Evolutionary conservation across 2,888 invertebrate genomes (phyloP).

Genomic region (Gastrophysa polygoni): DNA sequence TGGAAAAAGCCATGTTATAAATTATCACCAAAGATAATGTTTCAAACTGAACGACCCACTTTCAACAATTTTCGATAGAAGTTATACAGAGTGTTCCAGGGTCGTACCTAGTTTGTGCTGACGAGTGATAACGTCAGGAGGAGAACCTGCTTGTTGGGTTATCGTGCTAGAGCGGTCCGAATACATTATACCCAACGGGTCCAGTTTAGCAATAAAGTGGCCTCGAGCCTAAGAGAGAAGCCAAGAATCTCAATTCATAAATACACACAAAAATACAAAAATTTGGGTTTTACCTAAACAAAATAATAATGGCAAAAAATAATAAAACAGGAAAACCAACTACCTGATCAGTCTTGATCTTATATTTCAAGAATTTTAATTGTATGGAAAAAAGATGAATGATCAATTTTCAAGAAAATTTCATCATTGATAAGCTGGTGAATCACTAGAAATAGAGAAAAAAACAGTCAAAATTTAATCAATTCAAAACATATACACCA

Average conservation of each 20-base stretch:
- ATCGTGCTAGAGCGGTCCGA: slow-evolving; percentile 59
- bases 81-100: slow-evolving; percentile 9
- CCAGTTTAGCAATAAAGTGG: slow-evolving; percentile 91
- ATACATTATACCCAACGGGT: slow-evolving; percentile 90
- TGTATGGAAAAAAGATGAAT: too few relatives aligned
- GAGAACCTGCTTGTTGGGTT: slow-evolving; percentile 61
- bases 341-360: too few relatives aligned
- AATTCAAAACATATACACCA: too few relatives aligned
- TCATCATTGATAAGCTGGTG: too few relatives aligned
- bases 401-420: too few relatives aligned
- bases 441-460: too few relatives aligned
- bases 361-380: too few relatives aligned
- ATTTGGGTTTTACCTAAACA: neutral
- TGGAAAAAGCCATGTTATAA: neutral
- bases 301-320: slow-evolving; percentile 18
- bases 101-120: slow-evolving; percentile 70
- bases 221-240: slow-evolving; percentile 76
- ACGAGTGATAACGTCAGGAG: slow-evolving; percentile 67
- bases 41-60: slow-evolving; percentile 52
- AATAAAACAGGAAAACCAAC: too few relatives aligned
- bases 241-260: neutral
- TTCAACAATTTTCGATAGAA: neutral
- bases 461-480: too few relatives aligned
- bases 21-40: slow-evolving; percentile 39
- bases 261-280: neutral